Base-by-base conservation (phyloP, 1,140 invertebrate species). In the Whitmania pigra region DNA sequence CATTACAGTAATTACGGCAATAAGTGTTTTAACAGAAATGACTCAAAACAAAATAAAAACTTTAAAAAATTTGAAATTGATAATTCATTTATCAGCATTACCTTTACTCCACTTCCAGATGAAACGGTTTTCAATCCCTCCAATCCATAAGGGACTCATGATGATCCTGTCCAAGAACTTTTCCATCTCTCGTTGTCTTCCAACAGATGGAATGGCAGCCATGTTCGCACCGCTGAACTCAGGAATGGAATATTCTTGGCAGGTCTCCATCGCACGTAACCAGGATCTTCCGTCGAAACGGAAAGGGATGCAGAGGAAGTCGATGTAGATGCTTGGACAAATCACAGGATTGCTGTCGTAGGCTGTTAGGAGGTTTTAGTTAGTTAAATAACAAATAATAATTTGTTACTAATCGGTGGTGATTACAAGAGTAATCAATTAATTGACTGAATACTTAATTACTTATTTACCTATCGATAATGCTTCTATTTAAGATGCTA, bases 91-190 rank as follows among this genome's bases (percentile, higher is more conserved):
- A 3, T 18, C 11, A 63, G 22, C 57, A 63, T 1, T 18, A 63
- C 29, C 57, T 25, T 63, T 63, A 7, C 29, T 63, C 57, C 57
- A 63, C 11, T 20, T 63, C 57, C 57, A 63, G 18, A 63, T n/a
- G 29, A 25, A 25, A 63, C 22, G 22, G 15, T 63, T 63, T 13
- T 63, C 57, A 13, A 63, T 15, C 9, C 22, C 57, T 25, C 57
- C 57, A 15, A 63, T 1, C 57, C 57, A 63, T 7, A 63, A 22
- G 29, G 29, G 22, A 31, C 57, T 63, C 57, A 63, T 25, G 29
- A 31, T 25, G 29, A 63, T 25, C 57, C 57, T 63, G 22, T 63
- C 57, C 57, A 63, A 25, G 57, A 63, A 63, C 57, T 63, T 31
- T 31, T 25, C 57, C 22, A 63, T 22, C 57, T 63, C 29, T 13